phyloP scores from a whole-genome alignment of 2,113 vertebrate species.

The Neotoma lepida region DNA sequence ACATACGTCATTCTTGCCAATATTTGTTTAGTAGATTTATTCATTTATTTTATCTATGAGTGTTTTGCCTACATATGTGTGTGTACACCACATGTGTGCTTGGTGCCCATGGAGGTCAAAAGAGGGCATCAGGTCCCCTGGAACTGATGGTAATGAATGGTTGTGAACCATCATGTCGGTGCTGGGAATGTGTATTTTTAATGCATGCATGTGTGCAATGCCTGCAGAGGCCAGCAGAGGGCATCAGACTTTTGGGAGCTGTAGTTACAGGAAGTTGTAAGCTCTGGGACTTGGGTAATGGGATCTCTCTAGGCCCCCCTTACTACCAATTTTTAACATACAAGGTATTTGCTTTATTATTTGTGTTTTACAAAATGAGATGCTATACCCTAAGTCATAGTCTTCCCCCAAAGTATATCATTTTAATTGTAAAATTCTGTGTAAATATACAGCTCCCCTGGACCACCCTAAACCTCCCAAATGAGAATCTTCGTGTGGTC shows the following conservation, averaged over 20 bases:
- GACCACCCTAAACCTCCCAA: not conserved
- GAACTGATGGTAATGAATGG: not conserved
- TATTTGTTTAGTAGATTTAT: not conserved
- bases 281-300: not conserved
- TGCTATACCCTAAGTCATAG: not conserved
- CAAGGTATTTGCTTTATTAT: not conserved
- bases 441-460: not conserved
- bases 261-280: not conserved
- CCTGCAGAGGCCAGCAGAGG: not conserved
- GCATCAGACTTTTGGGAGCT: not conserved
- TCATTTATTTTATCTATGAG: not conserved
- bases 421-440: not conserved
- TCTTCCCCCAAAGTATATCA: conserved; percentile 2
- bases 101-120: not conserved
- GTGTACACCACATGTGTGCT: not conserved
- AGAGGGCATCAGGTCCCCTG: not conserved
- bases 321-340: not conserved
- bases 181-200: not conserved
- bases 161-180: not conserved
- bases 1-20: not conserved
- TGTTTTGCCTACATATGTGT: not conserved
- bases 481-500: not conserved
- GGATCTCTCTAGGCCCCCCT: not conserved
- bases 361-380: not conserved
- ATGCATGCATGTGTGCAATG: not conserved